Evolutionary conservation across 2,888 invertebrate species (phyloP).

Genomic region (Hirtodrosophila confusa): DNA sequence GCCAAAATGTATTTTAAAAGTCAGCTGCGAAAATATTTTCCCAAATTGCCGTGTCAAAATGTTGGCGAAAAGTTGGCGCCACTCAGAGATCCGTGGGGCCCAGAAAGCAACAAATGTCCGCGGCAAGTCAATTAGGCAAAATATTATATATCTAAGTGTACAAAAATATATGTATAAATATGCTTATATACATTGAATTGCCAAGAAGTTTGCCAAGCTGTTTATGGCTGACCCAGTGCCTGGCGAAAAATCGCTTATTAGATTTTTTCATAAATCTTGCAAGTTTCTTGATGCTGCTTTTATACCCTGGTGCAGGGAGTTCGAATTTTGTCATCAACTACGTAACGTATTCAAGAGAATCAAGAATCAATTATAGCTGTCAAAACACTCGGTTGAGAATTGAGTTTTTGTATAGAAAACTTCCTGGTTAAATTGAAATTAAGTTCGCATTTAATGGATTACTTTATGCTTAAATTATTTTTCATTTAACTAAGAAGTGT

Average conservation of each 20-base stretch:
- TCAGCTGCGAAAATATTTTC: slow-evolving; percentile 22
- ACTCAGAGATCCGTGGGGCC: slow-evolving; percentile 32
- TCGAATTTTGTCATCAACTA: background rate
- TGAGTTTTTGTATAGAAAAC: no score
- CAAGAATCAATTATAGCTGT: no score
- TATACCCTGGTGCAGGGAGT: background rate
- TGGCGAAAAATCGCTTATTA: background rate
- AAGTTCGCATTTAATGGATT: no score
- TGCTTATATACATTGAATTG: slow-evolving; percentile 3
- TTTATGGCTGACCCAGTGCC: slow-evolving; percentile 39
- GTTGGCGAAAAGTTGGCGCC: slow-evolving; percentile 48
- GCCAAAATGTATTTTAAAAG: slow-evolving; percentile 6
- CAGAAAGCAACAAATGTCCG: slow-evolving; percentile 64
- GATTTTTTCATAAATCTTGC: slow-evolving; percentile 51
- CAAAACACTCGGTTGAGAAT: no score
- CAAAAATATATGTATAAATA: slow-evolving; percentile 20
- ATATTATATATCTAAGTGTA: slow-evolving; percentile 47
- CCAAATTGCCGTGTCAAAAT: slow-evolving; percentile 47
- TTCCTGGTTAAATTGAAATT: no score
- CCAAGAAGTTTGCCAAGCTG: slow-evolving; percentile 36
- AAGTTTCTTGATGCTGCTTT: slow-evolving; percentile 47
- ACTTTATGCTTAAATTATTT: no score
- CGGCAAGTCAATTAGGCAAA: slow-evolving; percentile 69
- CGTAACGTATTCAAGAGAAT: no score
- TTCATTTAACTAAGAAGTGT: no score